A percentile compares a stretch with the other conserved stretches of the same genome.
These are phyloP conservation scores for Xanthorhoe designata DNA, from an alignment of 2,888 invertebrate genomes.

Conservation along the genomic window DNA sequence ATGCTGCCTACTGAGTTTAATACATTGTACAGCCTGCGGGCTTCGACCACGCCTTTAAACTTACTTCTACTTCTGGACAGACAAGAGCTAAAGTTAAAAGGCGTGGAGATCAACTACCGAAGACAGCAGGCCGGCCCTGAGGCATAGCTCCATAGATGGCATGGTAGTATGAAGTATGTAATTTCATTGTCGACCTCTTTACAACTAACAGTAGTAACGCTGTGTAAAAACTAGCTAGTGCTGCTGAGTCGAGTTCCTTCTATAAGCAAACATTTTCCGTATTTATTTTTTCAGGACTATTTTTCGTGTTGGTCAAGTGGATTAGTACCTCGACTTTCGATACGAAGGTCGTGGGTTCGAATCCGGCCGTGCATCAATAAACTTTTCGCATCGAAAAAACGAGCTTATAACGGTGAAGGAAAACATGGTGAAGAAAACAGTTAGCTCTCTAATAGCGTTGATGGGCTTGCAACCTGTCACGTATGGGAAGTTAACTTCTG, in stretches of 20 bases:
- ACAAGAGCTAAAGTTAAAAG: neutral
- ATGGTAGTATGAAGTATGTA: constrained; percentile 3
- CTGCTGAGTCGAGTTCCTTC: neutral
- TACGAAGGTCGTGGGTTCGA: no score
- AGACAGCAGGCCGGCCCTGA: constrained; percentile 6
- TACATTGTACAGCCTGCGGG: constrained; percentile 10
- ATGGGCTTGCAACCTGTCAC: no score
- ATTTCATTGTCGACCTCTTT: constrained; percentile 10
- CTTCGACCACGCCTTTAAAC: constrained; percentile 3
- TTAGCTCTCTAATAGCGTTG: no score
- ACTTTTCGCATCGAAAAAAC: no score
- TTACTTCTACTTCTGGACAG: neutral
- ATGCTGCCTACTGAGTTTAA: neutral
- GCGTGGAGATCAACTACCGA: constrained; percentile 13
- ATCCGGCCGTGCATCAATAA: no score
- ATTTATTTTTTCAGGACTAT: neutral
- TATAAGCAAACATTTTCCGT: neutral
- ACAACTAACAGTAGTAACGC: constrained; percentile 1
- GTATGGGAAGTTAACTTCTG: no score
- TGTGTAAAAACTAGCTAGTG: neutral
- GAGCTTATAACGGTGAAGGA: no score
- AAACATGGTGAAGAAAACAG: no score
- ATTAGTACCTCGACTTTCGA: no score
- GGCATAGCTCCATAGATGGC: constrained; percentile 10
- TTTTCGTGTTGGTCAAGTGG: no score